Conservation (phyloP, 1,140 invertebrate species). For the Philotrypesis tridentata region DNA sequence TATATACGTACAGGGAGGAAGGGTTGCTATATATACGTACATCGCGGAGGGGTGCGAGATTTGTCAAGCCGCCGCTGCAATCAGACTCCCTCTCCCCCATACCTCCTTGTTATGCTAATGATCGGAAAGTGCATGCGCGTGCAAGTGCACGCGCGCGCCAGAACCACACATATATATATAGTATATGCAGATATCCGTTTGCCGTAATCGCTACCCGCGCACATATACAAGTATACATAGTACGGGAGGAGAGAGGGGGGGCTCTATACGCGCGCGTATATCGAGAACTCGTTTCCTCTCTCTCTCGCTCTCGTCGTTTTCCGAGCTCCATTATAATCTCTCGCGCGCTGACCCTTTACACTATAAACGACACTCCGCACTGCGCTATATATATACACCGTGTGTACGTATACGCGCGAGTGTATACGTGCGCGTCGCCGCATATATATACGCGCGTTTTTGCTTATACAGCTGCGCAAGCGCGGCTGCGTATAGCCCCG, state of each 20-base stretch:
- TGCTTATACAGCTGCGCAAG: background rate
- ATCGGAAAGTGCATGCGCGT: background rate
- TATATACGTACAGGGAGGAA: background rate
- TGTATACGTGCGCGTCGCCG: too few species aligned
- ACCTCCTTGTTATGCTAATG: slow-evolving; percentile 24
- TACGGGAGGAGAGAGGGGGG: background rate
- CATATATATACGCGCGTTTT: background rate
- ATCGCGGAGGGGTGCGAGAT: background rate
- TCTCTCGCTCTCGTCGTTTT: background rate
- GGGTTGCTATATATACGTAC: background rate
- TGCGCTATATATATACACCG: background rate
- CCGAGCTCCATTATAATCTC: slow-evolving; percentile 19
- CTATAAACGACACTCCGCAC: too few species aligned
- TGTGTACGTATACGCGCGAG: too few species aligned
- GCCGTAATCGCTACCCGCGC: background rate
- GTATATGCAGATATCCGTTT: slow-evolving; percentile 5
- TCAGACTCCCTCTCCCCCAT: background rate
- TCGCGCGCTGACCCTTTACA: background rate
- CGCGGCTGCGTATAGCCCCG: too few species aligned
- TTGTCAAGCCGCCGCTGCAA: background rate
- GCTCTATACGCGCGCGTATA: background rate
- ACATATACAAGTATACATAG: background rate
- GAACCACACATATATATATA: too few species aligned
- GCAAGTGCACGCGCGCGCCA: slow-evolving; percentile 8
- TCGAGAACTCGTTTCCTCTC: slow-evolving; percentile 3